Base-by-base conservation (phyloP, 2,888 invertebrate genomes). In the Stenolophus ochropezus region DNA sequence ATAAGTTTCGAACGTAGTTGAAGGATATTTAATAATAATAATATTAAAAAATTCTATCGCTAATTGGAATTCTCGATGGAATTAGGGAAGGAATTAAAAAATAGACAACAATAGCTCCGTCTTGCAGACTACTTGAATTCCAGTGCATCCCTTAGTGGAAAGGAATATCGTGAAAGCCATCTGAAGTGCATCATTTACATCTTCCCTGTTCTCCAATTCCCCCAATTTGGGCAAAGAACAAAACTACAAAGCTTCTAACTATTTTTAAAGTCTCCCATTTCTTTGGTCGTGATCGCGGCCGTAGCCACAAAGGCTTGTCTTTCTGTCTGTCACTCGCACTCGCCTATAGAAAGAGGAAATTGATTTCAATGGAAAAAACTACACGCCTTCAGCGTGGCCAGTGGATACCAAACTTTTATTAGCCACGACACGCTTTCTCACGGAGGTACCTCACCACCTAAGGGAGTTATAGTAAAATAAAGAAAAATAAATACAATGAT, bases 281-380 rank as follows among this genome's bases (percentile, higher is more conserved):
- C 56, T 56, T 49, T 56, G 3, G 25, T 23, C 61, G 8, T 61
- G 25, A 25, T 56, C 56, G 56, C 21, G 56, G 56, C 25, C 23
- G 4, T 2, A 23, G 23, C 4, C 14, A 61, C 61, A 61, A 61
- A 61, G 61, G 61, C 61, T 61, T 61, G 61, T 61, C 61, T 61
- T 18, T 56, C 23, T 23, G 61, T 61, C 61, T 61, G 61, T 61
- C 61, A 61, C 61, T 23, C 61, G 61, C 61, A 61, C 25, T 23
- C 25, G 61, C 21, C 61, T 61, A 61, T 25, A 61, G 61, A 61
- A 61, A 61, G 61, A 61, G 61, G 61, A 61, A 61, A 61, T 61
- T 61, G 61, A 61, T 61, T 61, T 61, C 61, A 61, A 61, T 61
- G 25, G 25, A 61, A 61, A 61, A 61, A 61, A 61, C 61, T 61